Evolutionary conservation across 1,140 invertebrate genomes (phyloP).

Genomic region (Eriosoma lanigerum): DNA sequence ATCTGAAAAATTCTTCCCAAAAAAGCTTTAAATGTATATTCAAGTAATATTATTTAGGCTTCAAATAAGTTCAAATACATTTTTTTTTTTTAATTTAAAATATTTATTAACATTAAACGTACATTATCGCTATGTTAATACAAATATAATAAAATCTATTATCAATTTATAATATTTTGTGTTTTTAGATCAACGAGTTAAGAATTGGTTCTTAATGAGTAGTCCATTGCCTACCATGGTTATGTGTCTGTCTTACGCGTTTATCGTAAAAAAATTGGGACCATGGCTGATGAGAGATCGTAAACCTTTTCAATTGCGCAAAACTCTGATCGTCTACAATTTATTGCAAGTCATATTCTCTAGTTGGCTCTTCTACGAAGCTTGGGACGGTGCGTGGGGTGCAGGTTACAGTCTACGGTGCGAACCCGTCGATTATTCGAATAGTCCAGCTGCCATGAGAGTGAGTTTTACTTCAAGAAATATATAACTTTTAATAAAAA

Average conservation of each 20-base stretch:
- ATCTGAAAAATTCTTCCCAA: too few species aligned
- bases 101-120: too few species aligned
- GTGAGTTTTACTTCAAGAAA: too few species aligned
- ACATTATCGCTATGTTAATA: too few species aligned
- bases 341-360: conserved; percentile 81
- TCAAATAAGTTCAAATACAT: too few species aligned
- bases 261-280: conserved; percentile 75
- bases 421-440: conserved; percentile 83
- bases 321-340: conserved; percentile 81
- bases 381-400: conserved; percentile 75
- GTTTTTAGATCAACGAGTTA: conserved; percentile 74
- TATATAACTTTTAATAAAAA: too few species aligned
- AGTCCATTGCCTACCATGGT: conserved; percentile 78
- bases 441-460: conserved; percentile 72
- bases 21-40: too few species aligned
- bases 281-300: conserved; percentile 84
- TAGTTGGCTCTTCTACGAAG: conserved; percentile 79
- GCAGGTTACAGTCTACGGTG: conserved; percentile 81
- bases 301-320: conserved; percentile 78
- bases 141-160: too few species aligned
- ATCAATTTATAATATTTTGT: not conserved
- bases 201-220: conserved; percentile 81
- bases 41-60: too few species aligned
- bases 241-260: conserved; percentile 75
- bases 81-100: too few species aligned